These are phyloP conservation scores for Tympanoctomys barrerae DNA, from an alignment of 2,797 vertebrate genomes.

Conservation along the genomic window DNA sequence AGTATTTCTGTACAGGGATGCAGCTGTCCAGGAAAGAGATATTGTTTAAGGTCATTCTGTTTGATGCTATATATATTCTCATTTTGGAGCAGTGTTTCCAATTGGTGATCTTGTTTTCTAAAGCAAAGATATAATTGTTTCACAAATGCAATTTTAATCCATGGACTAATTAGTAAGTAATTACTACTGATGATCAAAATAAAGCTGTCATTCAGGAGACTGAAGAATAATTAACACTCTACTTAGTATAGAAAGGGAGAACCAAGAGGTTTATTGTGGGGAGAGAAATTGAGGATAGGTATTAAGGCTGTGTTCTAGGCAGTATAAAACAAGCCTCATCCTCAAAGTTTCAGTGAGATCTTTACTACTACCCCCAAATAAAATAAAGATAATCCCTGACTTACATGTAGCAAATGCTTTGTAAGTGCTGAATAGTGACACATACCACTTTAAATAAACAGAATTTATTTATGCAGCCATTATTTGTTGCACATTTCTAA, in stretches of 20 bases:
- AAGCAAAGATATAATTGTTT: neutral
- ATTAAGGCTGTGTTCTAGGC: neutral
- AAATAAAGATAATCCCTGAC: slow-evolving; percentile 36
- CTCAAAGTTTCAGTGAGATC: slow-evolving; percentile 8
- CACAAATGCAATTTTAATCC: slow-evolving; percentile 11
- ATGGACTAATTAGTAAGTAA: neutral
- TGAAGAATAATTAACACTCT: neutral
- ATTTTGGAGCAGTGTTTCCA: slow-evolving; percentile 37
- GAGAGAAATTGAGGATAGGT: neutral
- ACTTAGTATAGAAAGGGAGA: neutral
- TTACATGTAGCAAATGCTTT: neutral
- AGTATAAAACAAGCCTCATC: neutral
- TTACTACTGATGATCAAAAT: slow-evolving; percentile 36
- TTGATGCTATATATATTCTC: neutral
- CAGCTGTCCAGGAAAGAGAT: neutral
- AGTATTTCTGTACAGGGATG: neutral
- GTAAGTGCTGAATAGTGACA: neutral
- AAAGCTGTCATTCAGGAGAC: neutral
- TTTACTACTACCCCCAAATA: neutral
- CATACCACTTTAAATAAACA: neutral
- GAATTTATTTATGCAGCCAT: neutral
- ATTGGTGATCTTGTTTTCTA: slow-evolving; percentile 41
- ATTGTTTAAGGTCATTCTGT: neutral
- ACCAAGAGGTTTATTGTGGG: neutral
- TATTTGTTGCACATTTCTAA: slow-evolving; percentile 4